Conservation (phyloP, 2,888 invertebrate genomes). For the Meloe dianella region DNA sequence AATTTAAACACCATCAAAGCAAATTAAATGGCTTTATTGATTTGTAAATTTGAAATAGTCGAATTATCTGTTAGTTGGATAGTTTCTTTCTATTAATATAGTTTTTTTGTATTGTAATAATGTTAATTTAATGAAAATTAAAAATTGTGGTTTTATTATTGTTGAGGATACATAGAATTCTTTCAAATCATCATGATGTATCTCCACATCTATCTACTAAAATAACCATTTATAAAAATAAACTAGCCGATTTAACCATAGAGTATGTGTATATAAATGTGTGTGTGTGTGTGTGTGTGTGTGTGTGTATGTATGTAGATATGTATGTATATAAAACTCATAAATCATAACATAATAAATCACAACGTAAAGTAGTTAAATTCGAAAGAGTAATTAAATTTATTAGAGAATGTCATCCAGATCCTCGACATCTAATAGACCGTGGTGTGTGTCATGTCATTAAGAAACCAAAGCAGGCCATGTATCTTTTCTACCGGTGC, state of each 20-base stretch:
- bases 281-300: not conserved
- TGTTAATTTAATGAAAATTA: not conserved
- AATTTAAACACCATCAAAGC: not conserved
- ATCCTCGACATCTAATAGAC: conserved; percentile 32
- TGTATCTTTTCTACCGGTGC: conserved; percentile 33
- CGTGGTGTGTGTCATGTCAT: conserved; percentile 34
- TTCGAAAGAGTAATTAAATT: conserved; percentile 46
- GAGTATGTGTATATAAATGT: not conserved
- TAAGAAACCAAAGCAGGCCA: conserved; percentile 32
- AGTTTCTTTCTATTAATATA: not conserved
- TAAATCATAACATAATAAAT: conserved; percentile 46
- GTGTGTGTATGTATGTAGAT: not conserved
- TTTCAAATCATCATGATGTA: conserved; percentile 8
- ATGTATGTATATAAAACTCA: conserved; percentile 17
- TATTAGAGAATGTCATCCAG: conserved; percentile 38
- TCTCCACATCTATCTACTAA: no score
- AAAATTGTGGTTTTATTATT: not conserved
- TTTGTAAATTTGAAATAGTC: not conserved
- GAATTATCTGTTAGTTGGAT: not conserved
- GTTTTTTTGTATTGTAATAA: not conserved
- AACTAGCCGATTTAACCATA: conserved; percentile 10
- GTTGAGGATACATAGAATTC: not conserved
- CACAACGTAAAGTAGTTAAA: conserved; percentile 35
- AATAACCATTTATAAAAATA: conserved; percentile 42
- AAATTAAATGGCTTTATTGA: not conserved